A percentile compares a stretch with the other conserved stretches of the same genome.
Evolutionary conservation across 2,888 invertebrate species (phyloP).

Genomic region (Dinocampus coccinellae): DNA sequence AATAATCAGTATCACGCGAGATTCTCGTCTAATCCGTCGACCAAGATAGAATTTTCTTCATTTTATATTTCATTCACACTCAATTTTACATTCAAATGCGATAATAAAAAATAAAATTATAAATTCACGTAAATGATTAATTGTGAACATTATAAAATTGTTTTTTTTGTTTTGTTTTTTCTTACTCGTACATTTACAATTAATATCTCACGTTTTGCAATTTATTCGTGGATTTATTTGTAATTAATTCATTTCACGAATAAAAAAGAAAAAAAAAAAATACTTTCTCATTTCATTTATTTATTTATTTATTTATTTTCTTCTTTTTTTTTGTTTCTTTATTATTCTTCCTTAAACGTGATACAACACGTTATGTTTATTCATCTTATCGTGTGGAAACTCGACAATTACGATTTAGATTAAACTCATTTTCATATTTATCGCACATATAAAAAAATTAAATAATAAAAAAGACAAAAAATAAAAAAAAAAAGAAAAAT

Average conservation of each 20-base stretch:
- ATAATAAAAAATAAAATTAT: too few species aligned
- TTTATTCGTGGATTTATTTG: not conserved
- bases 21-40: slow-evolving; percentile 23
- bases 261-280: not conserved
- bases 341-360: not conserved
- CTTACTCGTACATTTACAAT: not conserved
- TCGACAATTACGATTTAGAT: not conserved
- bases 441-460: not conserved
- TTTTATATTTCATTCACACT: not conserved
- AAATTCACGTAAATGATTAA: not conserved
- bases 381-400: not conserved
- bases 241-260: not conserved
- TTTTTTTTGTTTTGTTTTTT: not conserved
- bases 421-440: not conserved
- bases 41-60: not conserved
- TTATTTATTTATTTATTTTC: too few species aligned
- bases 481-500: slow-evolving; percentile 52
- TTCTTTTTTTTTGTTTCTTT: too few species aligned
- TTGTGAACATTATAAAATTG: not conserved
- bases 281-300: too few species aligned
- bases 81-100: not conserved
- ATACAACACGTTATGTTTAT: not conserved
- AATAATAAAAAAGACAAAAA: not conserved
- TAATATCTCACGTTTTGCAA: not conserved
- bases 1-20: slow-evolving; percentile 9